phyloP scores from a whole-genome alignment of 1,140 invertebrate species.

The Scylla paramamosain region DNA sequence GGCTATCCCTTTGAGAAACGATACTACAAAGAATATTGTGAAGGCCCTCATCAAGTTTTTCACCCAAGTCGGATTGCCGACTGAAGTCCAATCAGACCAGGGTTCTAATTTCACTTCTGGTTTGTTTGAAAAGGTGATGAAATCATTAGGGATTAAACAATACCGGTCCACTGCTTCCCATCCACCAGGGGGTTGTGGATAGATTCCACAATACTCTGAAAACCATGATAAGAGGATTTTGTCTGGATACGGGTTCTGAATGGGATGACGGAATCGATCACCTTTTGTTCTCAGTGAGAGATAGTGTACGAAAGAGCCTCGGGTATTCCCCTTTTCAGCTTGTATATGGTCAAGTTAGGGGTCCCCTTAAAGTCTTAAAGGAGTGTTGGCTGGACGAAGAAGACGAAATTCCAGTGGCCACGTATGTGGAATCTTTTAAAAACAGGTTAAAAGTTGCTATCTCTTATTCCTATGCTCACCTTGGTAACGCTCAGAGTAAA shows the following conservation, averaged over 20 bases:
- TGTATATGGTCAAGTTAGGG: conserved; percentile 45
- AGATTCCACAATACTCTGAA: conserved; percentile 49
- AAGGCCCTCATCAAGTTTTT: conserved; percentile 44
- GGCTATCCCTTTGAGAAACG: conserved; percentile 22
- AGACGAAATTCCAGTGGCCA: not conserved
- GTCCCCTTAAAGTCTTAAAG: conserved; percentile 37
- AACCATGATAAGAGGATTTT: conserved; percentile 42
- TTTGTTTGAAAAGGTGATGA: conserved; percentile 46
- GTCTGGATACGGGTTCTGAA: not conserved
- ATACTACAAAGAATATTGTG: conserved; percentile 29
- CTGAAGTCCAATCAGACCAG: conserved; percentile 31
- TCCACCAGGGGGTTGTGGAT: conserved; percentile 46
- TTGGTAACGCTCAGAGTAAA: not conserved
- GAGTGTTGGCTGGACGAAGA: conserved; percentile 26
- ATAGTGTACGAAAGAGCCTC: conserved; percentile 37
- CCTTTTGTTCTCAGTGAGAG: conserved; percentile 46
- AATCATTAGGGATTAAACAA: conserved; percentile 8
- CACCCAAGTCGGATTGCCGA: conserved; percentile 28
- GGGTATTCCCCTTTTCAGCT: conserved; percentile 40
- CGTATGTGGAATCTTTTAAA: conserved; percentile 39
- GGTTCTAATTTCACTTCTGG: conserved; percentile 48
- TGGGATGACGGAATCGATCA: conserved; percentile 44
- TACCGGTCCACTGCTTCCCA: conserved; percentile 13
- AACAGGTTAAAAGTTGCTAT: not conserved
- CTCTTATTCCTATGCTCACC: not conserved